Evolutionary conservation across 2,113 vertebrate genomes (phyloP), one percentile per base, ranked within the genome.

Genomic region (Melozone crissalis): DNA sequence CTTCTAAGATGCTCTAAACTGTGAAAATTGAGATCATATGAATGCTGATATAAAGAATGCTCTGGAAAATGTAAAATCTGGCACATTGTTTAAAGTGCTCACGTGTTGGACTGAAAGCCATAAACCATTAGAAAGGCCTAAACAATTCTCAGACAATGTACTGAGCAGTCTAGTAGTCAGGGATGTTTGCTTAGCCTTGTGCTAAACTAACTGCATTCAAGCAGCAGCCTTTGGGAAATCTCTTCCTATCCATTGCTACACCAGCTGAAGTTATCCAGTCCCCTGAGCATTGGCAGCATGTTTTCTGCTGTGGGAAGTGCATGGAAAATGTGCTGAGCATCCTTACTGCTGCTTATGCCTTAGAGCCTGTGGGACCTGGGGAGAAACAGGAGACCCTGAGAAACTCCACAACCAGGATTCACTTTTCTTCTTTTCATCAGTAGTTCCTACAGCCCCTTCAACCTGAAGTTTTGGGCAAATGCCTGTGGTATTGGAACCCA

Each of bases 401-500:
- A 84, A 80, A n/a, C 15, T n/a, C 44, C 49, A 15, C 31, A 84
- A 31, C 2, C 41, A 61, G 63, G 65, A 68, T 30, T 43, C 11
- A 27, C 16, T 39, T 46, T 30, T 33, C 11, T 43, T 66, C 37
- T 52, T 83, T 43, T n/a, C 13, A 9, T 44, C 9, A 9, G 31
- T 62, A n/a, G 23, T 43, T 86, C 26, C 61, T 66, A 31, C 35
- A 80, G 46, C 43, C 44, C 20, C 39, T 65, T 76, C 17, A 46
- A 17, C 33, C 17, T 54, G 35, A 63, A 51, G 27, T 28, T 61
- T 33, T 61, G 27, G 26, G 44, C 14, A 39, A 59, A 31, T 23
- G 14, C 11, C 2, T 7, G 13, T 31, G 35, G 6, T 77, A 2
- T 33, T 44, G 18, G 31, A 41, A 28, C n/a, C 21, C 1, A 2